Conservation (phyloP, 2,888 invertebrate genomes). For the Lasius platythorax region DNA sequence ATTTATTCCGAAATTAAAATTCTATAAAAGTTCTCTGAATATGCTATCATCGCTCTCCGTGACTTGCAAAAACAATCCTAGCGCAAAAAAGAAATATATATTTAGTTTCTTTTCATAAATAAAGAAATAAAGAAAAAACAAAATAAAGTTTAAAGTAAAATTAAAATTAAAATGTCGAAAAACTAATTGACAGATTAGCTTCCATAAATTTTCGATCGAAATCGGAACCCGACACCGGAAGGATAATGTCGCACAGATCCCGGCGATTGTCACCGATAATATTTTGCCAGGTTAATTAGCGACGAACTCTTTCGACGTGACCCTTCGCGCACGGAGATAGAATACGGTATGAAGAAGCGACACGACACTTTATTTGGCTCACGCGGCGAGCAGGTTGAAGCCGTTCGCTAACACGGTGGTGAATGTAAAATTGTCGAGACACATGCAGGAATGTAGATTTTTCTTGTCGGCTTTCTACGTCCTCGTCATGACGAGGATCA, state of each 20-base stretch:
- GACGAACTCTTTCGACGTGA: conserved; percentile 60
- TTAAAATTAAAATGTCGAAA: background rate
- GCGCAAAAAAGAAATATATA: background rate
- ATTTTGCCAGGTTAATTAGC: conserved; percentile 61
- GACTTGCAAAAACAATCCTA: background rate
- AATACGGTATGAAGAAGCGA: conserved; percentile 63
- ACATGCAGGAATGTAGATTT: conserved; percentile 76
- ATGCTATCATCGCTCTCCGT: background rate
- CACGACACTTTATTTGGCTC: conserved; percentile 64
- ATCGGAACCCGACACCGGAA: conserved; percentile 11
- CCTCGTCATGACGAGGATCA: conserved; percentile 67
- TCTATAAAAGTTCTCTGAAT: background rate
- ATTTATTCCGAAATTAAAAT: conserved; percentile 19
- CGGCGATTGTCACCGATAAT: conserved; percentile 46
- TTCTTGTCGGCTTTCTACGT: conserved; percentile 73
- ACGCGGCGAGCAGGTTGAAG: conserved; percentile 53
- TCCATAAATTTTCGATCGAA: conserved; percentile 6
- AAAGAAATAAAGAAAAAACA: no score
- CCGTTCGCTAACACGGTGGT: conserved; percentile 56
- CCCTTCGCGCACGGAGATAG: conserved; percentile 53
- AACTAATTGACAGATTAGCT: background rate
- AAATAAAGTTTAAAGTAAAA: background rate
- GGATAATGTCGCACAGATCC: background rate
- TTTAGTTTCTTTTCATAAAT: background rate
- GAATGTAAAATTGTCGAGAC: conserved; percentile 72